Percentiles rank a stretch among this genome's conserved stretches.
These are phyloP conservation scores for Cynoglossus semilaevis DNA, from an alignment of 2,113 vertebrate genomes.

Conservation along the genomic window DNA sequence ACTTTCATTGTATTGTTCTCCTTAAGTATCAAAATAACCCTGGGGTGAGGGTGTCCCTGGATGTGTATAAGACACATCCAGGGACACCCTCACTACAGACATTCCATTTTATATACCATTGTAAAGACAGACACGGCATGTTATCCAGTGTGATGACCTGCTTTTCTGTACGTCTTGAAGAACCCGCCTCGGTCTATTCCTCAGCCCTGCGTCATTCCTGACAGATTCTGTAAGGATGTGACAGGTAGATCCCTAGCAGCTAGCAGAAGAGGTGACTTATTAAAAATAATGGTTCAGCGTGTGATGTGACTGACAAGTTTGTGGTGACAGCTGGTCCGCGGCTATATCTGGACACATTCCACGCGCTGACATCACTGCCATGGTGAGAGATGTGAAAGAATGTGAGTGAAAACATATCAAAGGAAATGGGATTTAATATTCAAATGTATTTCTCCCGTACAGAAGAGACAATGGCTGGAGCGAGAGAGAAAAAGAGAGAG, in stretches of 20 bases:
- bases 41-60: neutral
- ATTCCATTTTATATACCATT: neutral
- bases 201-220: constrained; percentile 42
- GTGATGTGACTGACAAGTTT: constrained; percentile 62
- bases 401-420: constrained; percentile 22
- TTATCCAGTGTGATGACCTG: constrained; percentile 28
- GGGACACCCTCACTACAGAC: constrained; percentile 1
- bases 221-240: constrained; percentile 35
- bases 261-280: constrained; percentile 44
- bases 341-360: constrained; percentile 50
- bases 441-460: constrained; percentile 21
- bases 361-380: constrained; percentile 46
- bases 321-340: constrained; percentile 32
- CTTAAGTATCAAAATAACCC: too few species aligned
- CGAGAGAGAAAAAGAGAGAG: neutral
- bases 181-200: constrained; percentile 42
- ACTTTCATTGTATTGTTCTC: too few species aligned
- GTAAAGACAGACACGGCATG: constrained; percentile 14
- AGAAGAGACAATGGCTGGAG: constrained; percentile 7
- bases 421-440: constrained; percentile 35
- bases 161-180: constrained; percentile 43
- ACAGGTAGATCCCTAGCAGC: constrained; percentile 43
- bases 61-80: constrained; percentile 5
- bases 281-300: constrained; percentile 61
- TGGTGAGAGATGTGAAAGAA: constrained; percentile 5